Evolutionary conservation across 2,888 invertebrate genomes (phyloP).

Genomic region (Melinaea menophilus): DNA sequence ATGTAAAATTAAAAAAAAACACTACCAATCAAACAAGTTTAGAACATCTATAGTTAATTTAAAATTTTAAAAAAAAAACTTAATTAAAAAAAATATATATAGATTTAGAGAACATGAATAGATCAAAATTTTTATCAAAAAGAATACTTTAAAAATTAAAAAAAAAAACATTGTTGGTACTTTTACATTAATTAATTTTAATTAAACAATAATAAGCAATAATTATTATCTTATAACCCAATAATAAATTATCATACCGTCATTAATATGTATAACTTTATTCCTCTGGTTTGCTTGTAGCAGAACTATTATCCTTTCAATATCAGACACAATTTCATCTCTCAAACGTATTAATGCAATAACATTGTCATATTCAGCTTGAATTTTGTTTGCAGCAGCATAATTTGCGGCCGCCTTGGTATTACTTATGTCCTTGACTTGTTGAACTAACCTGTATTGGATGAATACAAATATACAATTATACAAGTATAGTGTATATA

Average conservation of each 20-base stretch:
- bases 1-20: not conserved
- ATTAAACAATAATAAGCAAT: too few relatives aligned
- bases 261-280: constrained; percentile 27
- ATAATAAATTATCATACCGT: constrained; percentile 21
- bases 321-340: constrained; percentile 86
- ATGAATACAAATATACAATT: too few relatives aligned
- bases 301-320: constrained; percentile 85
- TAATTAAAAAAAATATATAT: too few relatives aligned
- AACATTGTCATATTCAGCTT: constrained; percentile 89
- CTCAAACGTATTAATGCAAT: constrained; percentile 86
- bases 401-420: constrained; percentile 67
- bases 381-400: constrained; percentile 86
- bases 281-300: constrained; percentile 80
- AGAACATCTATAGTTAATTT: too few relatives aligned
- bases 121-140: too few relatives aligned
- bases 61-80: too few relatives aligned
- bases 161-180: too few relatives aligned
- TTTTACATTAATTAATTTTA: too few relatives aligned
- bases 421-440: constrained; percentile 86
- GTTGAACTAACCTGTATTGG: constrained; percentile 83
- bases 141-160: too few relatives aligned
- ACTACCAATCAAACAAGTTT: not conserved
- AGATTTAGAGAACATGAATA: too few relatives aligned
- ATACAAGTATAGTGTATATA: too few relatives aligned
- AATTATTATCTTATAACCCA: too few relatives aligned